Evolutionary conservation across 30 jellyfish, hydroid and myxozoan genomes (phyloP).

Genomic region (Turritopsis rubra): DNA sequence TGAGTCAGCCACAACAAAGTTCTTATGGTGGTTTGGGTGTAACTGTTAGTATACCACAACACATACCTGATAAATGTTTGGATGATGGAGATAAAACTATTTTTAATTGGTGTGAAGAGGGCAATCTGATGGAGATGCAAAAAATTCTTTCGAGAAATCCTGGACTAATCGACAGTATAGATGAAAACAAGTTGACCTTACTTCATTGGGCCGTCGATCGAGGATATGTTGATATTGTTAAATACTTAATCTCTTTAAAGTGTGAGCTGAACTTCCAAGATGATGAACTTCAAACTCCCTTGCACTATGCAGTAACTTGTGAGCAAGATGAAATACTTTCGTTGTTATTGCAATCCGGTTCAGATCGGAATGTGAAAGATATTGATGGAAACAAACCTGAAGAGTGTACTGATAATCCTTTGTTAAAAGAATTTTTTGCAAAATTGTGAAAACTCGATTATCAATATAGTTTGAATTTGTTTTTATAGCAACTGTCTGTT

Average conservation of each 20-base stretch:
- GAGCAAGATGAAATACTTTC: slow-evolving; percentile 29
- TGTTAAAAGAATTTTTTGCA: background rate
- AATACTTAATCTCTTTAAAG: slow-evolving; percentile 16
- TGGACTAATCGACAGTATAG: slow-evolving; percentile 24
- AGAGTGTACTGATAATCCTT: slow-evolving; percentile 20
- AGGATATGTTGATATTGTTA: slow-evolving; percentile 59
- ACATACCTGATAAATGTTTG: slow-evolving; percentile 44
- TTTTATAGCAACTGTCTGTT: no score
- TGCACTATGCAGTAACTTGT: slow-evolving; percentile 64
- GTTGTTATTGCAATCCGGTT: slow-evolving; percentile 38
- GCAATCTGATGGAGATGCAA: slow-evolving; percentile 32
- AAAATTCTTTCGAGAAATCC: slow-evolving; percentile 13
- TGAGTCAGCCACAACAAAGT: background rate
- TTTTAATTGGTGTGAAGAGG: slow-evolving; percentile 84
- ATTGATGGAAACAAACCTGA: slow-evolving; percentile 49
- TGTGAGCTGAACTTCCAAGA: slow-evolving; percentile 67
- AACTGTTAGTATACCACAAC: slow-evolving; percentile 64
- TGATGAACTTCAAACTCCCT: slow-evolving; percentile 70
- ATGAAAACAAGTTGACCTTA: slow-evolving; percentile 56
- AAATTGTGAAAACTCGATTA: background rate
- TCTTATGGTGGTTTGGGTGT: slow-evolving; percentile 55
- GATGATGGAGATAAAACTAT: slow-evolving; percentile 55
- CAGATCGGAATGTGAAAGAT: slow-evolving; percentile 39
- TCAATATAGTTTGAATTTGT: background rate
- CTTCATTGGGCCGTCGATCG: slow-evolving; percentile 97